Base-by-base conservation (phyloP, 2,797 vertebrate species). In the Poecilia gillii region DNA sequence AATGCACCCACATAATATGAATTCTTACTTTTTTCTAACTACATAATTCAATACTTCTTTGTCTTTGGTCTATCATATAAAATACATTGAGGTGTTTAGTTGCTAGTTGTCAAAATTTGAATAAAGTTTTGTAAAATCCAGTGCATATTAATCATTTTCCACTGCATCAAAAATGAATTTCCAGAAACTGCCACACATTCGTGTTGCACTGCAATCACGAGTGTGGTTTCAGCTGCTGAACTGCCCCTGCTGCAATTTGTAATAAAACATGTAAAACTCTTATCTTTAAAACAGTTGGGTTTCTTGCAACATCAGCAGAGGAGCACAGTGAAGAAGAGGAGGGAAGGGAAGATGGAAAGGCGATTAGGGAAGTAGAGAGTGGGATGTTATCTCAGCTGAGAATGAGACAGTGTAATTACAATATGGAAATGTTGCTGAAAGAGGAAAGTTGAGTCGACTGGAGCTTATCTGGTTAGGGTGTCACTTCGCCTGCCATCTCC, bases 391-490 rank as follows among this genome's bases (percentile, higher is more conserved):
- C 96, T 96, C 96, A 96, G 87, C 83, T 89, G 96, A 95, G 96
- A 96, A 96, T 95, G 94, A 96, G 96, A 96, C 95, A 94, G 96
- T 97, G 96, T 97, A 97, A 97, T 97, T 97, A 97, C 96, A 96
- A 97, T 97, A 97, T 97, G 97, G 96, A 97, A 97, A 98, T 97
- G 93, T 96, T 95, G 96, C 94, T 96, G 96, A 96, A 96, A 95
- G 92, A 86, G 89, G 86, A 90, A 83, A 87, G 88, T 89, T 85
- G 86, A 82, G 82, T 80, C 80, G 86, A 90, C 82, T 89, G 81
- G 74, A 84, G 87, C 85, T 88, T 77, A 90, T 91, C 82, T 91
- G 87, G 85, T 87, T 85, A 84, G 82, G 53, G 72, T 78, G 85
- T 74, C 84, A 78, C 77, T 85, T 78, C 84, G 83, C 81, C 84